Conservation (phyloP, 2,113 vertebrate species). For the Podarcis cretensis region DNA sequence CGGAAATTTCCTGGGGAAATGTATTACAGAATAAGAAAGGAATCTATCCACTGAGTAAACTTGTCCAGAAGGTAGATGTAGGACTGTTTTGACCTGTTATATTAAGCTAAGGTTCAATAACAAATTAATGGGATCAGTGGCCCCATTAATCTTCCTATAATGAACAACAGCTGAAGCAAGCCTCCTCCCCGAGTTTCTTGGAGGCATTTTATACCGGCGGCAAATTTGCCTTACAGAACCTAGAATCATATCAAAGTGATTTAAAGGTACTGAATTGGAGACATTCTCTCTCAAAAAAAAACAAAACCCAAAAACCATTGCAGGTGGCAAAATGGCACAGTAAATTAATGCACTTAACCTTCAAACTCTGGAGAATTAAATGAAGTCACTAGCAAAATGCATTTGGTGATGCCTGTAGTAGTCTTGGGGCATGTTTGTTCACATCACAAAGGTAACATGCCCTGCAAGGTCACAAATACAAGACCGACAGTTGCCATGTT, state of each 20-base stretch:
- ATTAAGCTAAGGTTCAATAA: slow-evolving; percentile 66
- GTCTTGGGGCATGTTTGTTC: slow-evolving; percentile 9
- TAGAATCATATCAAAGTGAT: slow-evolving; percentile 65
- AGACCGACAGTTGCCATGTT: background rate
- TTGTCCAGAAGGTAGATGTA: slow-evolving; percentile 49
- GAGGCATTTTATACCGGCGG: slow-evolving; percentile 62
- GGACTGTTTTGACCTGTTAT: slow-evolving; percentile 31
- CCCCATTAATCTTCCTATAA: slow-evolving; percentile 69
- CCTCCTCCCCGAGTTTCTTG: slow-evolving; percentile 46
- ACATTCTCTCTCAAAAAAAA: slow-evolving; percentile 1
- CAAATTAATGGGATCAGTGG: slow-evolving; percentile 68
- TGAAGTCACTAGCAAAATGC: background rate
- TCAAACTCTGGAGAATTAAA: slow-evolving; percentile 7
- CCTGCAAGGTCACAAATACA: background rate
- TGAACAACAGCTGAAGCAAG: slow-evolving; percentile 46
- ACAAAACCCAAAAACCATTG: background rate
- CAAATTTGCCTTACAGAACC: slow-evolving; percentile 57
- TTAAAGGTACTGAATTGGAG: slow-evolving; percentile 55
- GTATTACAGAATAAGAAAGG: slow-evolving; percentile 34
- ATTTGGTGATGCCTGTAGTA: slow-evolving; percentile 14
- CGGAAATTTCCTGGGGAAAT: slow-evolving; percentile 41
- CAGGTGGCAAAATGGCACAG: slow-evolving; percentile 21
- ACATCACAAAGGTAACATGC: background rate
- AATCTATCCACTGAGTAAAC: slow-evolving; percentile 49
- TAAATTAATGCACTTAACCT: slow-evolving; percentile 34